Base-by-base conservation (phyloP, 2,797 vertebrate species). In the Adrianichthys oophorus region DNA sequence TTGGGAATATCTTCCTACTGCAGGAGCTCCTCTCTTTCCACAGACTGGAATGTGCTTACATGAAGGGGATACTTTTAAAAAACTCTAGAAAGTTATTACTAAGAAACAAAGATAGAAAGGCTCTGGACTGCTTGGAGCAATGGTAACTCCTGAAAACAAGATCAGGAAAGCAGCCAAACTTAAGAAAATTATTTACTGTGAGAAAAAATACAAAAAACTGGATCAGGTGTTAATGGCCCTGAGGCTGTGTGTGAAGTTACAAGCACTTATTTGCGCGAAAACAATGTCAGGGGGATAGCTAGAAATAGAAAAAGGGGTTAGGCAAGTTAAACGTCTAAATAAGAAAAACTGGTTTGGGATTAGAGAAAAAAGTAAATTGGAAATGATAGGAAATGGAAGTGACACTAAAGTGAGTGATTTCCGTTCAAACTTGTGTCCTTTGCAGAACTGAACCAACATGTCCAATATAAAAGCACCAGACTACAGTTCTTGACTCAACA, bases 11-110 rank as follows among this genome's bases (percentile, higher is more conserved):
- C 70, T 48, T 84, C 68, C 79, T 84, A 70, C 84, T 79, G 76
- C 80, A 72, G 76, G 78, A 85, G 74, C 70, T 57, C 64, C 55
- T 69, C 74, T 62, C 78, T 65, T 74, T 87, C 82, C 80, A 73
- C 73, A 80, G 61, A 43, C 61, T 83, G 83, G 90, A 92, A 92
- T 91, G 85, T 90, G 87, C 90, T 91, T 90, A 87, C 85, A 85
- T 51, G 62, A 72, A 74, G 85, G 87, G 88, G 90, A 91, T 90
- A 87, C 84, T 65, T 69, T 59, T 63, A 65, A 69, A 69, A 73
- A 70, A 56, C 66, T 59, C 81, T 65, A 56, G 58, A 74, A 64
- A 68, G 61, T 68, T 37, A 55, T 41, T 61, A 66, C 52, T 43
- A 49, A 55, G 16, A 48, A 29, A 52, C 18, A 10, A 13, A 52